These are phyloP conservation scores for Perca schrenkii DNA, from an alignment of 2,113 vertebrate genomes.

Conservation along the genomic window DNA sequence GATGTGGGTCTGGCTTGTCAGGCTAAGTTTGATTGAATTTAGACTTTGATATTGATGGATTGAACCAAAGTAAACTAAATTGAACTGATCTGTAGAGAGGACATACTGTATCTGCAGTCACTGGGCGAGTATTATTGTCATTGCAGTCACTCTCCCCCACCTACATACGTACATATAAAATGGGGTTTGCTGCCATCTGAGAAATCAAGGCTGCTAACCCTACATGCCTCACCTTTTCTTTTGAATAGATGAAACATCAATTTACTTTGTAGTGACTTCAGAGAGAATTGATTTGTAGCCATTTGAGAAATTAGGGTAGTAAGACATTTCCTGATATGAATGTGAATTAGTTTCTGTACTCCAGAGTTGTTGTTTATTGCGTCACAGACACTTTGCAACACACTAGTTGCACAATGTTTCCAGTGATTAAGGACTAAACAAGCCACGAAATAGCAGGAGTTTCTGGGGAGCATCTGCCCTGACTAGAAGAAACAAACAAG, in stretches of 20 bases:
- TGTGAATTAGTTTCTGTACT: neutral
- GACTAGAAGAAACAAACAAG: neutral
- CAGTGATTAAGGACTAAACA: neutral
- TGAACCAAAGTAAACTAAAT: neutral
- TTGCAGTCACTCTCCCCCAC: neutral
- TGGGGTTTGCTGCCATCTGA: neutral
- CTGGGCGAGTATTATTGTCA: too few relatives aligned
- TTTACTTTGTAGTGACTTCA: neutral
- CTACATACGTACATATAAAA: neutral
- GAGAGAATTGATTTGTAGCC: neutral
- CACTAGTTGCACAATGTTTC: neutral
- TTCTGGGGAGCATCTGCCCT: neutral
- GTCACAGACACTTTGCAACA: neutral
- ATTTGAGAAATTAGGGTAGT: neutral
- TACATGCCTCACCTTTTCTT: neutral
- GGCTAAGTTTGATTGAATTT: too few relatives aligned
- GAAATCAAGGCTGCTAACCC: neutral
- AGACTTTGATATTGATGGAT: too few relatives aligned
- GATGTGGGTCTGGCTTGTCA: too few relatives aligned
- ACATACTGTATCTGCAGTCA: neutral
- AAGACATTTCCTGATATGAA: neutral
- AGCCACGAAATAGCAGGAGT: neutral
- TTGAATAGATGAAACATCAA: neutral
- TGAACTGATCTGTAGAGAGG: neutral
- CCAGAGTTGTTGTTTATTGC: neutral